A percentile compares a stretch with the other conserved stretches of the same genome.
Evolutionary conservation across 2,797 vertebrate genomes (phyloP).

Genomic region (Bufotes viridis): DNA sequence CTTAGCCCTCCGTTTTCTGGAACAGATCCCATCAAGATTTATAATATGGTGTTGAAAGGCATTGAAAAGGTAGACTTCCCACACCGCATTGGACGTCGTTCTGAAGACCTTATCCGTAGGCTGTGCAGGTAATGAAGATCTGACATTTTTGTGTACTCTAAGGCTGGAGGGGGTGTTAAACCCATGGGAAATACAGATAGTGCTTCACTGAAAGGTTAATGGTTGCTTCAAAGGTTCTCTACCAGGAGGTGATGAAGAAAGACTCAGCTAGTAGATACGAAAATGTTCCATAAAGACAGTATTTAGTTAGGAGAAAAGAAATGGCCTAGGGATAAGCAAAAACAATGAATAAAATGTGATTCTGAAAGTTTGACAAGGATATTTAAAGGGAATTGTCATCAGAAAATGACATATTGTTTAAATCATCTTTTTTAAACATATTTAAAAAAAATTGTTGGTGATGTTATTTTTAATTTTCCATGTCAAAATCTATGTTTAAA

Average conservation of each 20-base stretch:
- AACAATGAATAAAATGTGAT: not conserved
- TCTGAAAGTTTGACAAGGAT: not conserved
- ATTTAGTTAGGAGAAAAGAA: not conserved
- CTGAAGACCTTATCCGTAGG: slow-evolving; percentile 80
- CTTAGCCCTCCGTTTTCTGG: slow-evolving; percentile 79
- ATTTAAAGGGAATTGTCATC: no score
- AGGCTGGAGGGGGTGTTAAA: not conserved
- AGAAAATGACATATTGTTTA: no score
- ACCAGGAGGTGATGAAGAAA: slow-evolving; percentile 10
- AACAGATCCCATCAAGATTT: slow-evolving; percentile 81
- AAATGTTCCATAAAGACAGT: not conserved
- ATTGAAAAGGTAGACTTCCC: slow-evolving; percentile 83
- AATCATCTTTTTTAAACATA: no score
- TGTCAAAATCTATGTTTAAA: no score
- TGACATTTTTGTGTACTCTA: slow-evolving; percentile 6
- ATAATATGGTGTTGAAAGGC: slow-evolving; percentile 82
- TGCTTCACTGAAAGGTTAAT: slow-evolving; percentile 45
- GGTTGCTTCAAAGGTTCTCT: slow-evolving; percentile 21
- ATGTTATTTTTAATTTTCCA: no score
- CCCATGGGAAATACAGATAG: slow-evolving; percentile 27
- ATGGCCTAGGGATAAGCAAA: not conserved
- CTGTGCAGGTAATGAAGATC: slow-evolving; percentile 76
- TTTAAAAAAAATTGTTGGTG: no score
- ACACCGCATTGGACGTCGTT: slow-evolving; percentile 76
- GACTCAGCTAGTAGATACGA: slow-evolving; percentile 10